Percentiles rank a stretch among this genome's conserved stretches.
Conservation (phyloP, 1,140 invertebrate genomes). For the Tribolium madens region DNA sequence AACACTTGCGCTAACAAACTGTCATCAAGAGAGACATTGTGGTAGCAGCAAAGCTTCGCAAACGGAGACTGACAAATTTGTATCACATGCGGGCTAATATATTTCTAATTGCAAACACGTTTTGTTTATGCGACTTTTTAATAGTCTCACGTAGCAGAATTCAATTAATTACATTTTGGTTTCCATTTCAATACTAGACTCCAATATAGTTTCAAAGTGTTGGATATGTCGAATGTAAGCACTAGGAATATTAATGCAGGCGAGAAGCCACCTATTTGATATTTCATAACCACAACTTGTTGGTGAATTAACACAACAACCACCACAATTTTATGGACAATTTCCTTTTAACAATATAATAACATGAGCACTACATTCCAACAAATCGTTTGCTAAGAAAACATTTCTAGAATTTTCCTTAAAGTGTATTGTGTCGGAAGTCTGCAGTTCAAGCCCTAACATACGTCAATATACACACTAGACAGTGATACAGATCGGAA, state of each 20-base stretch:
- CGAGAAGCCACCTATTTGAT: constrained; percentile 19
- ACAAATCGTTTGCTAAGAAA: neutral
- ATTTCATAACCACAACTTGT: constrained; percentile 16
- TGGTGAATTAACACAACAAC: neutral
- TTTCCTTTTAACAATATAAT: neutral
- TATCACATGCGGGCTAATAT: constrained; percentile 34
- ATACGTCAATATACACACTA: too few relatives aligned
- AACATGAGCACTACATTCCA: neutral
- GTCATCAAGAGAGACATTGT: neutral
- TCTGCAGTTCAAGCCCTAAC: too few relatives aligned
- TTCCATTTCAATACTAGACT: constrained; percentile 42
- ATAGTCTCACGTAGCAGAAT: constrained; percentile 41
- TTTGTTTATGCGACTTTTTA: constrained; percentile 43
- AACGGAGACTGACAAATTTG: constrained; percentile 23
- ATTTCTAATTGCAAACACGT: constrained; percentile 46
- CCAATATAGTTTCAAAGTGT: constrained; percentile 34
- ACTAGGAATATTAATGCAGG: constrained; percentile 16
- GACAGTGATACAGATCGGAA: too few relatives aligned
- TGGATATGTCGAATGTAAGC: constrained; percentile 26
- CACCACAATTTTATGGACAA: neutral
- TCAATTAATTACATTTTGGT: constrained; percentile 33
- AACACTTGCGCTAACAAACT: neutral
- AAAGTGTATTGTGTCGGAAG: neutral
- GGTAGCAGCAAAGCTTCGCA: neutral
- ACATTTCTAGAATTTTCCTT: neutral